phyloP scores from a whole-genome alignment of 2,113 vertebrate species.

The Lamprotornis superbus region DNA sequence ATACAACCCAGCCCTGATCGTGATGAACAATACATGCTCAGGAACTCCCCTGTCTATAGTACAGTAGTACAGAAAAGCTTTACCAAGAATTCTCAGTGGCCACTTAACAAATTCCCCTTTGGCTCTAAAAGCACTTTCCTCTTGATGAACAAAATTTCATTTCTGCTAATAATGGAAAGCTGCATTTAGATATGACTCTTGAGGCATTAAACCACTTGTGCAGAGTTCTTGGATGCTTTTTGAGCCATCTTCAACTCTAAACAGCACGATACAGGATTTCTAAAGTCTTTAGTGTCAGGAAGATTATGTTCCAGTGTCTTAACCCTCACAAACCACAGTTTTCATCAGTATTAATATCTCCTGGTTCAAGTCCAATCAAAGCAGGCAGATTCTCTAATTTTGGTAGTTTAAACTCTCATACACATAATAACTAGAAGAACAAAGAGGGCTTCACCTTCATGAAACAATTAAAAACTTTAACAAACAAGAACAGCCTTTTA shows the following conservation, averaged over 20 bases:
- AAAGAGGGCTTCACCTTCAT: not conserved
- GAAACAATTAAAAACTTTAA: not conserved
- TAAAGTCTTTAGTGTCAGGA: not conserved
- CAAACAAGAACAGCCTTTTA: not conserved
- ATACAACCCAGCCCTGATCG: not conserved
- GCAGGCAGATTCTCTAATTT: not conserved
- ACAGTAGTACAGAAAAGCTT: not conserved
- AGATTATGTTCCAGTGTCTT: not conserved
- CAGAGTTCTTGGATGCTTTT: not conserved
- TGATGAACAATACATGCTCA: not conserved
- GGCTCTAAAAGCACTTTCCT: conserved; percentile 4
- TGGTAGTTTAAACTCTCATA: not conserved
- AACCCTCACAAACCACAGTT: not conserved
- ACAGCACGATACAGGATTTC: not conserved
- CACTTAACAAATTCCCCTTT: not conserved
- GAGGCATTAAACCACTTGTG: not conserved
- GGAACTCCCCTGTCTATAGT: not conserved
- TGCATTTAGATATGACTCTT: not conserved
- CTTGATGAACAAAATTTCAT: not conserved
- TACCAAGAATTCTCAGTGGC: not conserved
- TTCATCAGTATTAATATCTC: not conserved
- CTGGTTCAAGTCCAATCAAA: not conserved
- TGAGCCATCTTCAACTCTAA: not conserved
- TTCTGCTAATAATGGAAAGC: conserved; percentile 5
- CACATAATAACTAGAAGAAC: not conserved